Conservation (phyloP, 2,888 invertebrate species). For the Scotopteryx bipunctaria region DNA sequence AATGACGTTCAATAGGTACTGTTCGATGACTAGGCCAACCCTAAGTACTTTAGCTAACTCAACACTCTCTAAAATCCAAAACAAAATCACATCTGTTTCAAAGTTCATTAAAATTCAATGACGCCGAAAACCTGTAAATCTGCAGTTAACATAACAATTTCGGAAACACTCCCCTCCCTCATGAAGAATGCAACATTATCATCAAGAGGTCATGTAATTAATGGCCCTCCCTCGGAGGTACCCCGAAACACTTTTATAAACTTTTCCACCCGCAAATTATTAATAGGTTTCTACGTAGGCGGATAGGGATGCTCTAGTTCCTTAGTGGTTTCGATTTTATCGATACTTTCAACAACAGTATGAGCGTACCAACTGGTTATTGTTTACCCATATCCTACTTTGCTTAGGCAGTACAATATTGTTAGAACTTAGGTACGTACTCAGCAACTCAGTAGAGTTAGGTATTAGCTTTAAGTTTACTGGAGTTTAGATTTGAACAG, state of each 20-base stretch:
- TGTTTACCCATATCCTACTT: too few species aligned
- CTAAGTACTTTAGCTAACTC: too few species aligned
- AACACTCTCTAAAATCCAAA: background rate
- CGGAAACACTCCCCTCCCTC: constrained; percentile 44
- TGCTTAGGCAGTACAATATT: too few species aligned
- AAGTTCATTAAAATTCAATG: constrained; percentile 28
- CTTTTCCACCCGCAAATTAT: constrained; percentile 76
- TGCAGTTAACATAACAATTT: constrained; percentile 42
- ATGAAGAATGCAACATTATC: constrained; percentile 72
- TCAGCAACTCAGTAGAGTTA: too few species aligned
- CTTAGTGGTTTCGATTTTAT: constrained; percentile 23
- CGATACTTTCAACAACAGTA: constrained; percentile 22
- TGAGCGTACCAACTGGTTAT: too few species aligned
- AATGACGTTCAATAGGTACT: background rate
- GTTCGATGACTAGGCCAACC: background rate
- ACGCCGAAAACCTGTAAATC: constrained; percentile 29
- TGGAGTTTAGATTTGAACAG: too few species aligned
- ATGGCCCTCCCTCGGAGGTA: constrained; percentile 45
- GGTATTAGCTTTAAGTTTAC: too few species aligned
- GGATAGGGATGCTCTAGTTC: constrained; percentile 52
- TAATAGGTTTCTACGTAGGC: constrained; percentile 73
- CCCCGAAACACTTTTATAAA: constrained; percentile 76
- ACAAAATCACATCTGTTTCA: constrained; percentile 15
- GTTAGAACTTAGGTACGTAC: too few species aligned
- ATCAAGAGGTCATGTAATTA: constrained; percentile 72